Evolutionary conservation across 2,113 vertebrate species (phyloP).

Genomic region (Anser cygnoides): DNA sequence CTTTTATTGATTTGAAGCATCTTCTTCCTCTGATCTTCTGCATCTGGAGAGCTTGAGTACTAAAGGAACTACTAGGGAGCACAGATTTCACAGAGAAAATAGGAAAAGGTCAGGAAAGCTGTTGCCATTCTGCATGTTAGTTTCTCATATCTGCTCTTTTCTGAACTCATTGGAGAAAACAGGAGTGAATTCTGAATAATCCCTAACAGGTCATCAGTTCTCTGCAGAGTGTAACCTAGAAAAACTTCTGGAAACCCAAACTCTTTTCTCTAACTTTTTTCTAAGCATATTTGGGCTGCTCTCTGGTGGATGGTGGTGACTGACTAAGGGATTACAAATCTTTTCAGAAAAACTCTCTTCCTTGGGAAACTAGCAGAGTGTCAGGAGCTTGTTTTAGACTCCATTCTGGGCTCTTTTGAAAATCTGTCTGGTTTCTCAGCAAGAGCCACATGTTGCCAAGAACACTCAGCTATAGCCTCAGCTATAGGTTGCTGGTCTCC

Average conservation of each 20-base stretch:
- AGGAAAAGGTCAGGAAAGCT: background rate
- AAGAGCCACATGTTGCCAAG: background rate
- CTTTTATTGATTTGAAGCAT: background rate
- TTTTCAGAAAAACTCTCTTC: background rate
- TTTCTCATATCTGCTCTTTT: background rate
- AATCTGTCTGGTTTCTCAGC: background rate
- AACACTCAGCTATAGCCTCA: background rate
- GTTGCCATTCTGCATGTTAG: background rate
- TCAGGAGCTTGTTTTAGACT: background rate
- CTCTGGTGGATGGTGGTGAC: background rate
- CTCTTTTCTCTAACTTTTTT: background rate
- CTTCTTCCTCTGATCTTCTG: background rate
- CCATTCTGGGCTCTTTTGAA: background rate
- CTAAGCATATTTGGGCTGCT: background rate
- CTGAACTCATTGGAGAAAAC: background rate
- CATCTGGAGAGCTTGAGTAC: background rate
- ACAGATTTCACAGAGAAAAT: background rate
- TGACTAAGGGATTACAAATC: background rate
- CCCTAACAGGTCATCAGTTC: background rate
- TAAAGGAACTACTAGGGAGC: fast-evolving
- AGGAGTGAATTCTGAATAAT: background rate
- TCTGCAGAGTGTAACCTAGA: background rate
- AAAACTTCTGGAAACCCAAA: background rate
- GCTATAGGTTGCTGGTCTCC: background rate
- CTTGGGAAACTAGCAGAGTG: background rate